These are phyloP conservation scores for Physeter macrocephalus DNA, from an alignment of 2,113 vertebrate species.

Conservation along the genomic window DNA sequence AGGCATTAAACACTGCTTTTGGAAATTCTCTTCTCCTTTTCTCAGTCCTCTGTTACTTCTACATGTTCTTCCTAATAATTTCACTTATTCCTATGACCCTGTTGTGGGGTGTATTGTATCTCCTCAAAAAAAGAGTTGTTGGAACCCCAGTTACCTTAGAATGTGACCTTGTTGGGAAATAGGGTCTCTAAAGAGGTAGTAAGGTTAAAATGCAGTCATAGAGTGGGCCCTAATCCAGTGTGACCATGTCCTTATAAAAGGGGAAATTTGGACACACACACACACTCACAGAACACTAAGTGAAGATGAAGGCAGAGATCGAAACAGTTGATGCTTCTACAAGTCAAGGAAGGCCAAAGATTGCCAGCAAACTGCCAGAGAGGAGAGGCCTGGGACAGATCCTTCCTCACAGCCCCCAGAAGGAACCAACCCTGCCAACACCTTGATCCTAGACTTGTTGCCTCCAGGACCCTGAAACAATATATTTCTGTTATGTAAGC, in stretches of 20 bases:
- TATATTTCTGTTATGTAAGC: background rate
- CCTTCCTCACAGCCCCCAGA: background rate
- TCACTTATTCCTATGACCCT: background rate
- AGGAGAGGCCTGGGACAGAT: background rate
- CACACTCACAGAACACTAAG: background rate
- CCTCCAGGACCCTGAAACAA: background rate
- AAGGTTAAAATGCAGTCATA: background rate
- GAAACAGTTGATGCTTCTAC: background rate
- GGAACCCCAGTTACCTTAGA: background rate
- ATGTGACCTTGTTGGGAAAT: background rate
- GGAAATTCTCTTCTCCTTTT: background rate
- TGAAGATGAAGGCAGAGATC: background rate
- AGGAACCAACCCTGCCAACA: background rate
- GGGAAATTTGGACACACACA: background rate
- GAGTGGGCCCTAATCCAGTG: background rate
- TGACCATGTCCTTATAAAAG: background rate
- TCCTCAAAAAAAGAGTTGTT: background rate
- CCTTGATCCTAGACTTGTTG: background rate
- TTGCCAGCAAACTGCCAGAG: background rate
- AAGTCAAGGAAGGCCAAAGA: background rate
- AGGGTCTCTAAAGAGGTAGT: background rate
- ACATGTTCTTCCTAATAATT: background rate
- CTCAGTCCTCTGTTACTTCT: background rate
- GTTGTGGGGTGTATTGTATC: background rate
- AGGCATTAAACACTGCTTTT: background rate